Conservation (phyloP, 2,113 vertebrate genomes). For the Perca schrenkii region DNA sequence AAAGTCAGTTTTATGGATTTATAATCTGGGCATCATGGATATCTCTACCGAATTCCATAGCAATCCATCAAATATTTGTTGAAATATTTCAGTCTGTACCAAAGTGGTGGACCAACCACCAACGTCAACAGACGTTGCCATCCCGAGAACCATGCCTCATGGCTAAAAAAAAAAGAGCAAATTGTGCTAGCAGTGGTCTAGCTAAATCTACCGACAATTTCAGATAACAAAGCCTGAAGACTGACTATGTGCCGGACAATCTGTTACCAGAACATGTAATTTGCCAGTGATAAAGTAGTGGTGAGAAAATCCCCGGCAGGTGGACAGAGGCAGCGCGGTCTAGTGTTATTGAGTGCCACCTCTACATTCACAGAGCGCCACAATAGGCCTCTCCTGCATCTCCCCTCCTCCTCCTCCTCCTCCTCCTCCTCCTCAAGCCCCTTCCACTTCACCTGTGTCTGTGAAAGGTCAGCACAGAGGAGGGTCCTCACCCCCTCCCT, state of each 20-base stretch:
- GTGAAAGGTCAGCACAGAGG: constrained; percentile 77
- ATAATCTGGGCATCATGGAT: not conserved
- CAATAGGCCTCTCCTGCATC: constrained; percentile 67
- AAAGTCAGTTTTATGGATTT: not conserved
- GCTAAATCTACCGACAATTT: constrained; percentile 21
- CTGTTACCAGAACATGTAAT: constrained; percentile 33
- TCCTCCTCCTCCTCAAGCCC: constrained; percentile 32
- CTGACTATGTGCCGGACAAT: constrained; percentile 10
- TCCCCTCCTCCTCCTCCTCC: constrained; percentile 28
- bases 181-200: not conserved
- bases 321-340: constrained; percentile 61
- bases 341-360: constrained; percentile 70
- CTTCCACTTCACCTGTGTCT: constrained; percentile 76
- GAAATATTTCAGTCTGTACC: not conserved
- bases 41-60: not conserved
- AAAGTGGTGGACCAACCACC: not conserved
- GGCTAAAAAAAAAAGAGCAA: not conserved
- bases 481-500: constrained; percentile 67
- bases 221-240: constrained; percentile 16
- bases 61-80: not conserved
- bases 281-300: constrained; percentile 45
- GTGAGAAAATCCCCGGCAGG: constrained; percentile 75
- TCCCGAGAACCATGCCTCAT: not conserved
- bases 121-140: not conserved
- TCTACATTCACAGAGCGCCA: constrained; percentile 64